phyloP scores from a whole-genome alignment of 2,797 vertebrate species.

The Catharus ustulatus region DNA sequence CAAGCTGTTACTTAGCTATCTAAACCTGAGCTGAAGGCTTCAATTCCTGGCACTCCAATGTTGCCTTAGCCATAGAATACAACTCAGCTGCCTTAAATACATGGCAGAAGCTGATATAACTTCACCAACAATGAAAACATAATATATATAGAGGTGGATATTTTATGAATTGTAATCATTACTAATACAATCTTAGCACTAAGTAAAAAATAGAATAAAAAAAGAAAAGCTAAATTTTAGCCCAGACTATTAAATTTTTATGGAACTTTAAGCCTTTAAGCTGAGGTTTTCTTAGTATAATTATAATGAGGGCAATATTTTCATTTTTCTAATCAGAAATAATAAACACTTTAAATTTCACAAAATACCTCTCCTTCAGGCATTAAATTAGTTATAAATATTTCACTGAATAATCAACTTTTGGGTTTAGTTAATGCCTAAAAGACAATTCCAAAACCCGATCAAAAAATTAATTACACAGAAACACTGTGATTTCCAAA shows the following conservation, averaged over 20 bases:
- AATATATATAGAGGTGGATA: neutral
- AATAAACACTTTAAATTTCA: neutral
- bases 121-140: neutral
- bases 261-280: neutral
- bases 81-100: neutral
- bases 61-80: neutral
- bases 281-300: neutral
- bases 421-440: neutral
- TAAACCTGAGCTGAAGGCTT: neutral
- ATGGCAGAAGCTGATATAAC: neutral
- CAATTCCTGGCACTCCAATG: neutral
- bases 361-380: neutral
- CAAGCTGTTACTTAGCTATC: neutral
- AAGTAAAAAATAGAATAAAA: neutral
- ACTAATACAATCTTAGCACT: neutral
- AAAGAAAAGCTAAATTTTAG: neutral
- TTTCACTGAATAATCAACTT: neutral
- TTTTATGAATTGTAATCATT: neutral
- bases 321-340: neutral
- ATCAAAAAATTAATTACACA: neutral
- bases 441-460: neutral
- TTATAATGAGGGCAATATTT: neutral
- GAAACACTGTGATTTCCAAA: neutral
- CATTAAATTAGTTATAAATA: neutral
- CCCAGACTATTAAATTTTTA: neutral